Evolutionary conservation across 2,888 invertebrate genomes (phyloP).

Genomic region (Leucophenga maculata): DNA sequence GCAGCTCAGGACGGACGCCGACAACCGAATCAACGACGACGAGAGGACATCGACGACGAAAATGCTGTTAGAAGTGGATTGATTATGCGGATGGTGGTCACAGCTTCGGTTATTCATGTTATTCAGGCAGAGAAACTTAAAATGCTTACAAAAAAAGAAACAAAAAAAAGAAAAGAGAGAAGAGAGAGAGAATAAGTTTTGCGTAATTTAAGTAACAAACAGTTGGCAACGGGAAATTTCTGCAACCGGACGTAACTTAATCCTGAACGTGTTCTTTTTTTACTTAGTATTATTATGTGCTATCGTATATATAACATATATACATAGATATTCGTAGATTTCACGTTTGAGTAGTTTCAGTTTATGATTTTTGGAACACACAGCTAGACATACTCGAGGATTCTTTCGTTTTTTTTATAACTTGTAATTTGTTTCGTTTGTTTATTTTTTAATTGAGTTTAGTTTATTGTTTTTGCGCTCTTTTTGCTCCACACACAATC

Average conservation of each 20-base stretch:
- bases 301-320: no score
- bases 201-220: slow-evolving; percentile 16
- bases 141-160: slow-evolving; percentile 29
- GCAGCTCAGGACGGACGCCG: slow-evolving; percentile 4
- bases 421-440: slow-evolving; percentile 36
- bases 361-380: slow-evolving; percentile 23
- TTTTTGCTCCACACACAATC: no score
- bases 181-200: slow-evolving; percentile 34
- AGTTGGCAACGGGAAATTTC: slow-evolving; percentile 33
- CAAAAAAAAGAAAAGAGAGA: slow-evolving; percentile 29
- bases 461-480: slow-evolving; percentile 25
- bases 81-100: slow-evolving; percentile 19
- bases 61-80: slow-evolving; percentile 22
- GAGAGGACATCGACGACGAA: slow-evolving; percentile 15
- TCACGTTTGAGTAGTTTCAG: slow-evolving; percentile 17
- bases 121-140: slow-evolving; percentile 26
- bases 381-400: slow-evolving; percentile 32
- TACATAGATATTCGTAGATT: slow-evolving; percentile 27
- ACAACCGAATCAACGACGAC: slow-evolving; percentile 1
- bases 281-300: slow-evolving; percentile 9
- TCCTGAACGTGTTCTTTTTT: slow-evolving; percentile 8
- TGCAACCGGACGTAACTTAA: slow-evolving; percentile 33
- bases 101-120: slow-evolving; percentile 21
- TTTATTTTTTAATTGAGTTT: no score
- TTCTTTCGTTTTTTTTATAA: slow-evolving; percentile 40